Evolutionary conservation across 2,888 invertebrate genomes (phyloP).

Genomic region (Ophion ellenae): DNA sequence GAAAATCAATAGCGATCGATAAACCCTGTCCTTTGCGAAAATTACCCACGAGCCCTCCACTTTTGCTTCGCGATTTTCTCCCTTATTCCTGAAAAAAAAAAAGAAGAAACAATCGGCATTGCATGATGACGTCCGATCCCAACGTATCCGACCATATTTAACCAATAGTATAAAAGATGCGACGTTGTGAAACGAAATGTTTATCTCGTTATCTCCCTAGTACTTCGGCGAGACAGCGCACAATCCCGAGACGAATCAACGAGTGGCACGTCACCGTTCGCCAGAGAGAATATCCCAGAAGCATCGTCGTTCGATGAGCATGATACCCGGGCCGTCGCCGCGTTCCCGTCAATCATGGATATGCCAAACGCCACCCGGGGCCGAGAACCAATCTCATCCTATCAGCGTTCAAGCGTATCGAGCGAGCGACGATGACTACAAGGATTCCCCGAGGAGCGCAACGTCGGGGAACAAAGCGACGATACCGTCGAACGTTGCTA

Average conservation of each 20-base stretch:
- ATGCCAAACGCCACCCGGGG: slow-evolving; percentile 73
- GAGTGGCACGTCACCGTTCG: slow-evolving; percentile 83
- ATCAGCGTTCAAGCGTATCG: slow-evolving; percentile 61
- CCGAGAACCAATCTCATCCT: slow-evolving; percentile 71
- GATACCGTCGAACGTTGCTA: slow-evolving; percentile 53
- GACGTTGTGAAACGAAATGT: slow-evolving; percentile 4
- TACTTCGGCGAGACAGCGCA: slow-evolving; percentile 96
- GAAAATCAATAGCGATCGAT: slow-evolving; percentile 3
- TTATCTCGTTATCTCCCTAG: slow-evolving; percentile 84
- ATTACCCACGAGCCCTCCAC: not conserved
- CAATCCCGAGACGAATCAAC: slow-evolving; percentile 93
- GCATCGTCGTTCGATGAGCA: slow-evolving; percentile 85
- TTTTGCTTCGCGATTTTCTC: not conserved
- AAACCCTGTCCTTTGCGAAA: not conserved
- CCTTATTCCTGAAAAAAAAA: no score
- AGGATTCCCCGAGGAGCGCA: slow-evolving; percentile 57
- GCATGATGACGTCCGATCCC: no score
- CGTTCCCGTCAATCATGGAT: slow-evolving; percentile 84
- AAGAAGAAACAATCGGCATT: no score
- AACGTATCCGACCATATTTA: not conserved
- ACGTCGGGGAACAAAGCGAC: slow-evolving; percentile 60
- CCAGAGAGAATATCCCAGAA: slow-evolving; percentile 84
- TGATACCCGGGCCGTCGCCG: slow-evolving; percentile 77
- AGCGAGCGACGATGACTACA: slow-evolving; percentile 64
- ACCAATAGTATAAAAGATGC: not conserved